Conservation (phyloP, 1,140 invertebrate species). For the Drosophila punjabiensis region DNA sequence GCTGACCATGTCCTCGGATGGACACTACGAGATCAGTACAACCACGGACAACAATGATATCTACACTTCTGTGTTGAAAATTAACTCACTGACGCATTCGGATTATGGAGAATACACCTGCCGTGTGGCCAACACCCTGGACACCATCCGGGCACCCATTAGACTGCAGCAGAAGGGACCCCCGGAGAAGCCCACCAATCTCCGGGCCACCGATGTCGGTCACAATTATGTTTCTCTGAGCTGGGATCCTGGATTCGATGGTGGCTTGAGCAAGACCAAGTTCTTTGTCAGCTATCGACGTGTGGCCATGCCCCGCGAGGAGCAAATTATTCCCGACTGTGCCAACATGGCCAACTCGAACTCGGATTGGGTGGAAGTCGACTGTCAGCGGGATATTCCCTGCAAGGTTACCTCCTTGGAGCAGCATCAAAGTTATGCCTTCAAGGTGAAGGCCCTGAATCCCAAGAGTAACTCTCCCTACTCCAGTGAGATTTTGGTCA, state of each 20-base stretch:
- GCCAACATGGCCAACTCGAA: slow-evolving; percentile 87
- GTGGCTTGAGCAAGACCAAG: slow-evolving; percentile 93
- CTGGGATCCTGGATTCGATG: slow-evolving; percentile 96
- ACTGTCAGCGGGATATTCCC: slow-evolving; percentile 93
- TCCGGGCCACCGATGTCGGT: slow-evolving; percentile 90
- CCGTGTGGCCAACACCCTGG: slow-evolving; percentile 91
- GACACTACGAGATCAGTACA: slow-evolving; percentile 93
- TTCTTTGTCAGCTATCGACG: slow-evolving; percentile 93
- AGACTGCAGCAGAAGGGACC: slow-evolving; percentile 93
- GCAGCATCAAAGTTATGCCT: slow-evolving; percentile 93
- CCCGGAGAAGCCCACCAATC: slow-evolving; percentile 92
- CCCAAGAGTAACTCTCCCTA: slow-evolving; percentile 93
- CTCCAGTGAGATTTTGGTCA: slow-evolving; percentile 92
- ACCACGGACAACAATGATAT: slow-evolving; percentile 93
- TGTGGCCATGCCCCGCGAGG: slow-evolving; percentile 87
- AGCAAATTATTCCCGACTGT: slow-evolving; percentile 88
- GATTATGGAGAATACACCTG: slow-evolving; percentile 97
- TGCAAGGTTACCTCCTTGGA: slow-evolving; percentile 94
- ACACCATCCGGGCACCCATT: slow-evolving; percentile 91
- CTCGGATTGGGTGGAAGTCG: slow-evolving; percentile 91
- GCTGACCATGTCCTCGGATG: slow-evolving; percentile 91
- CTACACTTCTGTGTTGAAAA: slow-evolving; percentile 92
- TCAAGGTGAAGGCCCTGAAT: slow-evolving; percentile 95
- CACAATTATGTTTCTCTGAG: slow-evolving; percentile 91
- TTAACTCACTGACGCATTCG: slow-evolving; percentile 90